Evolutionary conservation across 2,888 invertebrate species (phyloP).

Genomic region (Pristionchus fissidentatus): DNA sequence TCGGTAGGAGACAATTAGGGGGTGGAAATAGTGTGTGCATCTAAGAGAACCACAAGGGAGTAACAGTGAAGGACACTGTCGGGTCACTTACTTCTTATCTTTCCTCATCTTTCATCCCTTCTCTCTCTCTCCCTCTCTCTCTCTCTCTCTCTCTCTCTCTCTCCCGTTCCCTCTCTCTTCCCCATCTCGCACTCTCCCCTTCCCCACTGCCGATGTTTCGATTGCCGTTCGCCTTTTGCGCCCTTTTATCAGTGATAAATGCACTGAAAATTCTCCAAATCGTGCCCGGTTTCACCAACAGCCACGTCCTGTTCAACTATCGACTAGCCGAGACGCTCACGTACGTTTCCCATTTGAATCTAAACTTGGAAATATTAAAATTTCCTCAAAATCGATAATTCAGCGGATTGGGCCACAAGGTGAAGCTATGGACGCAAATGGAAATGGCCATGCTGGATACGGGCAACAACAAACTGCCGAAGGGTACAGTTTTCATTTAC

Average conservation of each 20-base stretch:
- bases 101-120: neutral
- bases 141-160: neutral
- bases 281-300: slow-evolving; percentile 74
- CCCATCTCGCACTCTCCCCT: neutral
- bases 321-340: slow-evolving; percentile 69
- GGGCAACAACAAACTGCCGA: slow-evolving; percentile 61
- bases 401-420: slow-evolving; percentile 68
- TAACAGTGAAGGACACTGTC: slow-evolving; percentile 16
- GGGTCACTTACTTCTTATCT: slow-evolving; percentile 30
- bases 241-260: neutral
- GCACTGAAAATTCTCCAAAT: slow-evolving; percentile 70
- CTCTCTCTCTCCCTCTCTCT: neutral
- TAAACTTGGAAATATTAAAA: neutral
- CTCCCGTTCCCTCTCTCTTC: neutral
- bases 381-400: neutral
- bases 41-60: neutral
- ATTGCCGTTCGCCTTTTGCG: neutral
- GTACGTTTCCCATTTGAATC: slow-evolving; percentile 43
- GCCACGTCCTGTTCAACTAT: slow-evolving; percentile 74
- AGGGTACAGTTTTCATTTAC: neutral
- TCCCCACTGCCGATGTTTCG: neutral
- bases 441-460: slow-evolving; percentile 69
- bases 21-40: neutral
- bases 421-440: slow-evolving; percentile 73
- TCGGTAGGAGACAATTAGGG: no score